A percentile compares a stretch with the other conserved stretches of the same genome.
Conservation (phyloP, 2,113 vertebrate species). For the Zonotrichia leucophrys region DNA sequence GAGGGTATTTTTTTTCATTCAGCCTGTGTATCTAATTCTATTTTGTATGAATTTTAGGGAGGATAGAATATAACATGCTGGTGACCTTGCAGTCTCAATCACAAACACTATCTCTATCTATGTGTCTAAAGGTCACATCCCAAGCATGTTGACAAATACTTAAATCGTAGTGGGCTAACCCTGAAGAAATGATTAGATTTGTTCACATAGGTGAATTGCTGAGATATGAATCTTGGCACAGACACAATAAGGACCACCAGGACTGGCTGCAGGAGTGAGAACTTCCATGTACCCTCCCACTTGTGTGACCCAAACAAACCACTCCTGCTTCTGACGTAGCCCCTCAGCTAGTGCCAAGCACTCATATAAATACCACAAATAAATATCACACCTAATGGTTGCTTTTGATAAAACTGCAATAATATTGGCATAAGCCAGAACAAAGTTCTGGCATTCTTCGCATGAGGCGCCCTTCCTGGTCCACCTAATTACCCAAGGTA, state of each 20-base stretch:
- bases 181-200: neutral
- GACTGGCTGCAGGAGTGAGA: neutral
- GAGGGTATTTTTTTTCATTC: neutral
- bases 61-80: rapidly evolving
- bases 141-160: neutral
- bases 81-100: neutral
- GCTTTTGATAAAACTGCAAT: neutral
- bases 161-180: neutral
- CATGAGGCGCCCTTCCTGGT: neutral
- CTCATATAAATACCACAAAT: neutral
- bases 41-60: neutral
- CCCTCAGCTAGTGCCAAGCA: neutral
- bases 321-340: neutral
- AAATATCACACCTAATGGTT: neutral
- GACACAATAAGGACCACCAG: neutral
- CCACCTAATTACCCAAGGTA: neutral
- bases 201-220: neutral
- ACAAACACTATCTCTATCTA: neutral
- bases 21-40: neutral
- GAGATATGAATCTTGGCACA: neutral
- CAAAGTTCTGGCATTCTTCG: neutral
- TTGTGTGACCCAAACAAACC: neutral
- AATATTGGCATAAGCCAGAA: neutral
- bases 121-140: neutral
- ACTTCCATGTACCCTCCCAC: neutral